These are phyloP conservation scores for Neoscelio sp. DNA, from an alignment of 2,888 invertebrate species.

Conservation along the genomic window DNA sequence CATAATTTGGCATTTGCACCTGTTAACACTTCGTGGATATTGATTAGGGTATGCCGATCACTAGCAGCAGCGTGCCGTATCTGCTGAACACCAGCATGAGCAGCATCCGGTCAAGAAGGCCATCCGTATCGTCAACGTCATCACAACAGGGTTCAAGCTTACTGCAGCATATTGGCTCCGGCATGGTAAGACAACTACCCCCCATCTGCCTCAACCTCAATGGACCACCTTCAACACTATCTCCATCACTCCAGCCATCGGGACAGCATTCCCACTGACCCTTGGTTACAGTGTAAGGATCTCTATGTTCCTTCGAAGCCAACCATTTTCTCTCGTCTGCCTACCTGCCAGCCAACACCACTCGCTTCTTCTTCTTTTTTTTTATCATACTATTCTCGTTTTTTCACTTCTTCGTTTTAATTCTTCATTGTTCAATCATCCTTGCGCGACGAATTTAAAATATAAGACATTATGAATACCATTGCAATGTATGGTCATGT, in stretches of 20 bases:
- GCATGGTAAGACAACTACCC: slow-evolving; percentile 95
- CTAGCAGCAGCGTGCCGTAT: slow-evolving; percentile 94
- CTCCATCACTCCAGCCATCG: slow-evolving; percentile 83
- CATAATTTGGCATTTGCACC: background rate
- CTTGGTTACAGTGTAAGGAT: slow-evolving; percentile 84
- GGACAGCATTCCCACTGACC: slow-evolving; percentile 84
- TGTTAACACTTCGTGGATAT: too few species aligned
- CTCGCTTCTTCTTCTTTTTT: slow-evolving; percentile 50
- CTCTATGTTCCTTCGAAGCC: slow-evolving; percentile 78
- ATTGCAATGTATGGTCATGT: slow-evolving; percentile 58
- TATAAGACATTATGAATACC: slow-evolving; percentile 34
- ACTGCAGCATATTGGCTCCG: slow-evolving; percentile 94
- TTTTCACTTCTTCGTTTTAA: slow-evolving; percentile 64
- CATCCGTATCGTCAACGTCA: slow-evolving; percentile 88
- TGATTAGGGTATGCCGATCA: slow-evolving; percentile 95
- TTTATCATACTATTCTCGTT: slow-evolving; percentile 41
- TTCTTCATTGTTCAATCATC: slow-evolving; percentile 60
- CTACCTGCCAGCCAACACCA: slow-evolving; percentile 67
- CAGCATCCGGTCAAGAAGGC: slow-evolving; percentile 90
- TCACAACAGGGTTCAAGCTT: slow-evolving; percentile 89
- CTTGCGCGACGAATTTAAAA: slow-evolving; percentile 45
- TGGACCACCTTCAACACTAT: slow-evolving; percentile 84
- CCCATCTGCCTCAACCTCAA: slow-evolving; percentile 87
- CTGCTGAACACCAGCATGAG: slow-evolving; percentile 92
- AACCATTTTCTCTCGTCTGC: slow-evolving; percentile 62